These are phyloP conservation scores for Serranus cabrilla DNA, from an alignment of 2,797 vertebrate species.

Conservation along the genomic window DNA sequence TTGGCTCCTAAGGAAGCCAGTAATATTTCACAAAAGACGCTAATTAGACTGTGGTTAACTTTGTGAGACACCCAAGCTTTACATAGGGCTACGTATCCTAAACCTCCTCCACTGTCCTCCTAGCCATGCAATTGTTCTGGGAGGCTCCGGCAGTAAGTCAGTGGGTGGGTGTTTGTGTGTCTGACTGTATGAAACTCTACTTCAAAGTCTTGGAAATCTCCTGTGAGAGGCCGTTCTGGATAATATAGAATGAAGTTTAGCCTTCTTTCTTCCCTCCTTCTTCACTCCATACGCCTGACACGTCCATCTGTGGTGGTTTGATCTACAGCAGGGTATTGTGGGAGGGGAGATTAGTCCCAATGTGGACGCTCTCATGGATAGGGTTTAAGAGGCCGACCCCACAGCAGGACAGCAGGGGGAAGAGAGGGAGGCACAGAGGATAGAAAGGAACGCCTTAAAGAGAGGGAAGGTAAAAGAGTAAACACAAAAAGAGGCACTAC, in stretches of 20 bases:
- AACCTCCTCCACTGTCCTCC: constrained; percentile 14
- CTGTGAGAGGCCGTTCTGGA: constrained; percentile 10
- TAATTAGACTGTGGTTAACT: constrained; percentile 42
- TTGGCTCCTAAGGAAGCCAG: constrained; percentile 27
- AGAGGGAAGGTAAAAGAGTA: background rate
- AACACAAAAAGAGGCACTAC: background rate
- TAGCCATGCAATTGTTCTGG: constrained; percentile 16
- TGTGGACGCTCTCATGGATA: constrained; percentile 22
- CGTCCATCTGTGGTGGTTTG: constrained; percentile 49
- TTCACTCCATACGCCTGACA: constrained; percentile 27
- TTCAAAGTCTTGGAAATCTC: constrained; percentile 58
- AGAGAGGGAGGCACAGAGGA: background rate
- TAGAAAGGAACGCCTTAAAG: background rate
- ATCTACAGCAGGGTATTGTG: constrained; percentile 52
- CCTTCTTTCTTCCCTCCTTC: constrained; percentile 12
- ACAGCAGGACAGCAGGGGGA: constrained; percentile 17
- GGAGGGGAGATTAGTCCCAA: constrained; percentile 41
- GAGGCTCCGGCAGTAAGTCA: constrained; percentile 51
- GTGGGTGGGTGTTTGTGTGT: background rate
- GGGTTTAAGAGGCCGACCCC: constrained; percentile 10
- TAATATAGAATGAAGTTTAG: constrained; percentile 22
- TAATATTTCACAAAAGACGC: constrained; percentile 35
- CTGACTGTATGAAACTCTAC: constrained; percentile 25
- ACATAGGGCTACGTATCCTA: constrained; percentile 11
- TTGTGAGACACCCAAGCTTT: constrained; percentile 35